Evolutionary conservation across 1,140 invertebrate species (phyloP).

Genomic region (Bactericera cockerelli): DNA sequence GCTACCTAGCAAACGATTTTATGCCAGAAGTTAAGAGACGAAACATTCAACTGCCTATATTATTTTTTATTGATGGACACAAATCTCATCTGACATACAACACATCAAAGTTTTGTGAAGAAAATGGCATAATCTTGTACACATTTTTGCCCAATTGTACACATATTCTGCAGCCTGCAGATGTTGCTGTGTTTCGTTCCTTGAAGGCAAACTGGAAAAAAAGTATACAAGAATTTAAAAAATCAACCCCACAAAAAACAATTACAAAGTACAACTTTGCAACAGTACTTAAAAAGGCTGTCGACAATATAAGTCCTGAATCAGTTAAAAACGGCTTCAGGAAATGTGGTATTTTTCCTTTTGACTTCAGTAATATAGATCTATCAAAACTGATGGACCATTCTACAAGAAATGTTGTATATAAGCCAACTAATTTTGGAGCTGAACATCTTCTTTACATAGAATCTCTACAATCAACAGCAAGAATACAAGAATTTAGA

Average conservation of each 20-base stretch:
- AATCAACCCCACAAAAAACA: constrained; percentile 15
- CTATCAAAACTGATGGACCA: no score
- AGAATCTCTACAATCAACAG: no score
- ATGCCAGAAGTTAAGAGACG: no score
- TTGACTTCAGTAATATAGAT: no score
- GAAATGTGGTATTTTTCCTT: neutral
- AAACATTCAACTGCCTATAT: no score
- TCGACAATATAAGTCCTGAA: neutral
- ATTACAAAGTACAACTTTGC: constrained; percentile 20
- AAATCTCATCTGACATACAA: constrained; percentile 26
- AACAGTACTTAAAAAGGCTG: constrained; percentile 12
- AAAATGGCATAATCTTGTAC: constrained; percentile 29
- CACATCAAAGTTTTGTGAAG: constrained; percentile 28
- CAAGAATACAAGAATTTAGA: no score
- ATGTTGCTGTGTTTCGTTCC: constrained; percentile 28
- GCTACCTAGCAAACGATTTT: constrained; percentile 26
- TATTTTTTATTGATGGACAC: constrained; percentile 32
- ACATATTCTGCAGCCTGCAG: constrained; percentile 30
- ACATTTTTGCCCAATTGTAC: constrained; percentile 30
- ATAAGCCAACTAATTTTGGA: no score
- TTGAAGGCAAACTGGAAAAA: constrained; percentile 28
- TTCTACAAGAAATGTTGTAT: no score
- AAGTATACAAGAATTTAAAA: constrained; percentile 18
- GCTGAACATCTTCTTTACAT: no score
- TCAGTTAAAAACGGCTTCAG: neutral